Percentiles rank a stretch among this genome's conserved stretches.
Conservation (phyloP, 2,797 vertebrate genomes). For the Lates japonicus region DNA sequence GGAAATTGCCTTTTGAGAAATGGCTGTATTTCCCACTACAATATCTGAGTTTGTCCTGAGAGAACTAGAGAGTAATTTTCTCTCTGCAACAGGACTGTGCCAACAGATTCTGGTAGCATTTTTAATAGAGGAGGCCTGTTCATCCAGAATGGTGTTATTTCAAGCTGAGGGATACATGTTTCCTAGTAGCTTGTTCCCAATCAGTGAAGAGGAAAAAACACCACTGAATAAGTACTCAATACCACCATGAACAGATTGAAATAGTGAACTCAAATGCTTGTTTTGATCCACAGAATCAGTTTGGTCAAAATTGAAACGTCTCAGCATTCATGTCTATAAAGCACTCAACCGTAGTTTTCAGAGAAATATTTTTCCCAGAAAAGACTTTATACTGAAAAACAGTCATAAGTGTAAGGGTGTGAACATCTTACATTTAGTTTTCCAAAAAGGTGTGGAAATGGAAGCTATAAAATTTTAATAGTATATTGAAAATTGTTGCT, state of each 20-base stretch:
- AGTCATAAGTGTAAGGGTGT: constrained; percentile 2
- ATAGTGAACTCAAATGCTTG: constrained; percentile 31
- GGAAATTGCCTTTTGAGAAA: constrained; percentile 80
- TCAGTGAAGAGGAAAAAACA: constrained; percentile 53
- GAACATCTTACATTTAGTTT: constrained; percentile 36
- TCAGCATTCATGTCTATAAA: constrained; percentile 52
- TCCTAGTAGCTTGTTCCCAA: constrained; percentile 53
- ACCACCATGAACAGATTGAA: constrained; percentile 27
- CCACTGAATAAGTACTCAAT: constrained; percentile 53
- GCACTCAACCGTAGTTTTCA: constrained; percentile 50
- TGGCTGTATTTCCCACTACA: constrained; percentile 57
- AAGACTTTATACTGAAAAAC: constrained; percentile 31
- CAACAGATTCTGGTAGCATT: constrained; percentile 33
- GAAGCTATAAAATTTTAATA: constrained; percentile 25
- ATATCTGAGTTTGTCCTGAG: constrained; percentile 68
- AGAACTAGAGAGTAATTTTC: constrained; percentile 55
- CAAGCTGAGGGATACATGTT: constrained; percentile 56
- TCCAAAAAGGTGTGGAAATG: constrained; percentile 41
- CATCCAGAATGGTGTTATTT: constrained; percentile 56
- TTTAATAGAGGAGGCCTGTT: constrained; percentile 46
- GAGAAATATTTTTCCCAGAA: constrained; percentile 33
- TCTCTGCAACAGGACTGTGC: constrained; percentile 45
- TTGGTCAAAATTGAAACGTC: constrained; percentile 56
- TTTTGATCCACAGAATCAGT: constrained; percentile 48
- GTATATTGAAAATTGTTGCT: constrained; percentile 37